Conservation (phyloP, 2,797 vertebrate genomes). For the Diglossa cyanea region DNA sequence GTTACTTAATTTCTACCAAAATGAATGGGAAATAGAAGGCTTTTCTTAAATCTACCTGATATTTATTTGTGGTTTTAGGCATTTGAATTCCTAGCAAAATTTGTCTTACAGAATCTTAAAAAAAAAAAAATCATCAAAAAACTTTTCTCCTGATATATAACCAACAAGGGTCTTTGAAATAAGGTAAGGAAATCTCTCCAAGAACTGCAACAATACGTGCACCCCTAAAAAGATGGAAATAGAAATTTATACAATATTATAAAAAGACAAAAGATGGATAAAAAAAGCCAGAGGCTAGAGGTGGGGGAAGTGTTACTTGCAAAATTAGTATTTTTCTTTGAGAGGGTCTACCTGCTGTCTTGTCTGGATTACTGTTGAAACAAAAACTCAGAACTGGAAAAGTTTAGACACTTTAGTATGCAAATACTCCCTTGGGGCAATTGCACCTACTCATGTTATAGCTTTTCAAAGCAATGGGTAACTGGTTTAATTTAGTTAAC, state of each 20-base stretch:
- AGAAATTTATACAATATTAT: background rate
- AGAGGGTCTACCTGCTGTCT: background rate
- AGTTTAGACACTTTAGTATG: background rate
- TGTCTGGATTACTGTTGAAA: background rate
- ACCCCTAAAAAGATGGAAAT: background rate
- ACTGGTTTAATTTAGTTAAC: background rate
- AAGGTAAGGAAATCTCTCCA: background rate
- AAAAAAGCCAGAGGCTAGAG: background rate
- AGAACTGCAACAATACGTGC: background rate
- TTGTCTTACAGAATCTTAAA: background rate
- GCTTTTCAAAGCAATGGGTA: background rate
- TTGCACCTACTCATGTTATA: background rate
- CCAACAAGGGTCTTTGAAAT: background rate
- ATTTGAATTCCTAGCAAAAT: background rate
- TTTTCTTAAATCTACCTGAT: background rate
- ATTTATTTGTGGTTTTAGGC: background rate
- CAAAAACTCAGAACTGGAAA: background rate
- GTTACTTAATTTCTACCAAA: background rate
- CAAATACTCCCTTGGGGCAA: background rate
- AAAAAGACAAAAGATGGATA: background rate
- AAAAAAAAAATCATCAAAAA: background rate
- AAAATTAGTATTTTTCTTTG: background rate
- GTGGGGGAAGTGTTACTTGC: background rate
- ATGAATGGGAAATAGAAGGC: background rate
- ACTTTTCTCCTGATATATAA: background rate